phyloP scores from a whole-genome alignment of 2,113 vertebrate genomes.

The Phasianus colchicus region DNA sequence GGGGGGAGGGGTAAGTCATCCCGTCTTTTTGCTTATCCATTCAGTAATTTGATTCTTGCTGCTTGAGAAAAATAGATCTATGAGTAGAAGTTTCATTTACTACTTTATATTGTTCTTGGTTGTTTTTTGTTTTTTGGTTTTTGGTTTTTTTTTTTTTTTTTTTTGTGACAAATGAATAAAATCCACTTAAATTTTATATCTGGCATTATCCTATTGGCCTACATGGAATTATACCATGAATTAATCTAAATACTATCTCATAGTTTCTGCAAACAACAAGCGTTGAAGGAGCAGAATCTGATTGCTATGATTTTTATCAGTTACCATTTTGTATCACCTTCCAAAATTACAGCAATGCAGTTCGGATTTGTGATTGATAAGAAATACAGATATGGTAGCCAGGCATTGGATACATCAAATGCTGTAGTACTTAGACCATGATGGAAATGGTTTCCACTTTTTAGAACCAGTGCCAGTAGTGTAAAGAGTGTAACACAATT shows the following conservation, averaged over 20 bases:
- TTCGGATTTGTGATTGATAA: background rate
- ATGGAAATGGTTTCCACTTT: accelerated
- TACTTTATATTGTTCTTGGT: background rate
- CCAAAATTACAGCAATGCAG: background rate
- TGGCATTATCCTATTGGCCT: background rate
- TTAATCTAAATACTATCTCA: background rate
- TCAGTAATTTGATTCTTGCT: background rate
- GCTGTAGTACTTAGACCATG: background rate
- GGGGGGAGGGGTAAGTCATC: background rate
- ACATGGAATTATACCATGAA: background rate
- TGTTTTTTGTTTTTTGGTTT: too few species aligned
- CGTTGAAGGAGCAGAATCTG: background rate
- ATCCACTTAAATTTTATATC: background rate
- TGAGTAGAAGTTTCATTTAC: background rate
- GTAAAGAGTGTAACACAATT: background rate
- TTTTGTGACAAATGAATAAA: background rate
- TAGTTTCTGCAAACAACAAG: background rate
- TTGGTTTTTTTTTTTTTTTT: too few species aligned
- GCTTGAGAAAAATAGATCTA: background rate
- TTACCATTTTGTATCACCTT: background rate
- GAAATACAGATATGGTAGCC: background rate
- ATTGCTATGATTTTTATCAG: background rate
- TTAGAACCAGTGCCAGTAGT: background rate
- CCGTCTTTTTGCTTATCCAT: background rate
- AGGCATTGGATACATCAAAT: background rate